Evolutionary conservation across 2,113 vertebrate species (phyloP), one percentile per base, ranked within the genome.

Genomic region (Sclerurus mexicanus): DNA sequence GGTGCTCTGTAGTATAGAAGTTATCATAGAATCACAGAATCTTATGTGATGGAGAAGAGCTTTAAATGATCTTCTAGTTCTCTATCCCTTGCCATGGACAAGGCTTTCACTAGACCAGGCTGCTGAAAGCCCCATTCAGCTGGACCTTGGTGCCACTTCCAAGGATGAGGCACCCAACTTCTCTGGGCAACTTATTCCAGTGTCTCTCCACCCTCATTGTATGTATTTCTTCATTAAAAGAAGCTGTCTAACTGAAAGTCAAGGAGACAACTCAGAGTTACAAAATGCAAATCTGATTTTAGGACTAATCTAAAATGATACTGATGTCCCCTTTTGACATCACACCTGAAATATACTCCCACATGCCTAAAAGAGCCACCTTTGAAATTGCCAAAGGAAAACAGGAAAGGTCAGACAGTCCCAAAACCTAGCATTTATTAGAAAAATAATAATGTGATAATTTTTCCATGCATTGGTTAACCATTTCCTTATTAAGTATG

Each of bases 371-470:
- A 58, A 7, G 20, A 25, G n/a, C 22, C 28, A 47, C 14, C 8
- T 40, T 66, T 59, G 42, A 44, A 76, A 71, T 37, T 33, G 23
- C 23, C 39, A 60, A 59, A 60, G 46, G n/a, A 82, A 75, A 56
- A 40, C 18, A 33, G 68, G 23, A 23, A 59, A 67, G 9, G 58
- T 77, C 66, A 55, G 24, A 68, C 37, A 46, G n/a, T 10, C 8
- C 14, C 6, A 1, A 40, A 56, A 58, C 1, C 2, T 35, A 13
- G 1, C 4, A 68, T 69, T 44, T 39, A 14, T 63, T 60, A 52
- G 69, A 58, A 67, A 31, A 39, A 25, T 8, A 20, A 56, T 53
- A 17, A 11, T 15, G 21, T 14, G 12, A 24, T 30, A 58, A 27
- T 46, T 52, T 7, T 58, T 55, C 16, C 37, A 56, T 44, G 10